Evolutionary conservation across 2,113 vertebrate species (phyloP).

Genomic region (Pygoscelis antarcticus): DNA sequence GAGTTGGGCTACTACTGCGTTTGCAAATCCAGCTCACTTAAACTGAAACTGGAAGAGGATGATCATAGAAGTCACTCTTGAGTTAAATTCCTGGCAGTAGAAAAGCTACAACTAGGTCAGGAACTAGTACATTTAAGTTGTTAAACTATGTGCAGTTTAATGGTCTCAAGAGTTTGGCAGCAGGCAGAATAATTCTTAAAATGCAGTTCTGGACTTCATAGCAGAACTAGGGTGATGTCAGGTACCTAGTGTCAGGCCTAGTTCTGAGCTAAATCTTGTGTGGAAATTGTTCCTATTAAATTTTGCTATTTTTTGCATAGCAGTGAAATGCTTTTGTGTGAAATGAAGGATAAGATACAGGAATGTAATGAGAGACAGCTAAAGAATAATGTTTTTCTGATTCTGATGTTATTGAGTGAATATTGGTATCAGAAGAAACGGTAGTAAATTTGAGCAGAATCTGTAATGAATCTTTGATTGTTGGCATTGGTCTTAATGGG

Average conservation of each 20-base stretch:
- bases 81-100: not conserved
- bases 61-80: not conserved
- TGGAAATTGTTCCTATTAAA: not conserved
- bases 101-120: not conserved
- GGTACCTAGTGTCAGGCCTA: not conserved
- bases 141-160: not conserved
- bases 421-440: not conserved
- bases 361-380: not conserved
- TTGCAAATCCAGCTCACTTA: not conserved
- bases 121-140: not conserved
- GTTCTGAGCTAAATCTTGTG: not conserved
- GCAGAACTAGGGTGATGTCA: not conserved
- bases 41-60: not conserved
- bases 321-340: not conserved
- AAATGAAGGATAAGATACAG: not conserved
- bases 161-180: not conserved
- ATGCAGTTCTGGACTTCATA: not conserved
- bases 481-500: not conserved
- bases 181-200: not conserved
- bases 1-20: not conserved
- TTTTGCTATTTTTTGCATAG: not conserved
- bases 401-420: not conserved
- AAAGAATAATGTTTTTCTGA: not conserved
- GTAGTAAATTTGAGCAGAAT: not conserved
- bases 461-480: not conserved